Evolutionary conservation across 2,888 invertebrate genomes (phyloP).

Genomic region (Oeneis ivallda): DNA sequence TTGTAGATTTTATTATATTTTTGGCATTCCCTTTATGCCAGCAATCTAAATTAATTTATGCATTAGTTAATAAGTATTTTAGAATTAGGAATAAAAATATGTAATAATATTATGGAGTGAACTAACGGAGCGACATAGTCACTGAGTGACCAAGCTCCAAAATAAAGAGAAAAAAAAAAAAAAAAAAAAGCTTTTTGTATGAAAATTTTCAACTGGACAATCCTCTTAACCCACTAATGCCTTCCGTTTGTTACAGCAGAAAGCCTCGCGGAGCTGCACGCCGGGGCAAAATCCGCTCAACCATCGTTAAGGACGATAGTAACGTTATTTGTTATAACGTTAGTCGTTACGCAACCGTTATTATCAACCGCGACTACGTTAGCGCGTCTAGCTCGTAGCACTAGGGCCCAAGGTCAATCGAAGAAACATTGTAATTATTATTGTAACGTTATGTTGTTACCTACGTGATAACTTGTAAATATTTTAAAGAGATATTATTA

Average conservation of each 20-base stretch:
- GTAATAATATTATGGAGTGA: too few species aligned
- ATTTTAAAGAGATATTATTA: constrained; percentile 44
- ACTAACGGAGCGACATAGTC: too few species aligned
- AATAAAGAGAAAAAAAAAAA: too few species aligned
- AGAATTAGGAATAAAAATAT: too few species aligned
- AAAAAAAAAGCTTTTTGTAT: too few species aligned
- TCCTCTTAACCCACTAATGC: constrained; percentile 23
- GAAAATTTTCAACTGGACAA: too few species aligned
- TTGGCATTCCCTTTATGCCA: too few species aligned
- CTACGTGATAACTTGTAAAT: constrained; percentile 42
- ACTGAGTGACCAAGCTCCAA: too few species aligned
- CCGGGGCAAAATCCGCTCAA: constrained; percentile 54
- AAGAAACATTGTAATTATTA: constrained; percentile 45
- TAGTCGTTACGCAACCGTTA: constrained; percentile 47
- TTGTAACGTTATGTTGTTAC: constrained; percentile 57
- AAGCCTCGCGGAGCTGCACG: constrained; percentile 77
- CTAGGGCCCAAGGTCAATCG: constrained; percentile 50
- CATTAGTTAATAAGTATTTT: too few species aligned
- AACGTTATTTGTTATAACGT: constrained; percentile 50
- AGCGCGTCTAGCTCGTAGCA: constrained; percentile 48
- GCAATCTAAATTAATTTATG: too few species aligned
- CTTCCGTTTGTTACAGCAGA: constrained; percentile 73
- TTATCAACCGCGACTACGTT: constrained; percentile 53
- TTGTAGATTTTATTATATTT: too few species aligned
- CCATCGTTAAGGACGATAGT: constrained; percentile 55